These are phyloP conservation scores for Drosophila acutilabella DNA, from an alignment of 2,888 invertebrate species.

Conservation along the genomic window DNA sequence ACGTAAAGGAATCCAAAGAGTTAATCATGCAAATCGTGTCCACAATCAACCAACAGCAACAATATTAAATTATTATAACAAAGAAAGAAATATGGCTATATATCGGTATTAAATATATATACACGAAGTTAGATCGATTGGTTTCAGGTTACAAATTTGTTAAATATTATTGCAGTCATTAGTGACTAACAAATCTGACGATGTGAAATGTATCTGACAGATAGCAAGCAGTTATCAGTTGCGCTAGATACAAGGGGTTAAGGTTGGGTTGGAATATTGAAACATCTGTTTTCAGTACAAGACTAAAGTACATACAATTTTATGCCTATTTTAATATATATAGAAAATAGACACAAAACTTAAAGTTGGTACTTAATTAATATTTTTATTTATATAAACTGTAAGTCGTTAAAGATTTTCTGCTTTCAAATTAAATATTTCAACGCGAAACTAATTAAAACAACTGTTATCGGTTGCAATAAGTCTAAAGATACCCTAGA, in stretches of 20 bases:
- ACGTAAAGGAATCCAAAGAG: slow-evolving; percentile 44
- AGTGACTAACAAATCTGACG: slow-evolving; percentile 4
- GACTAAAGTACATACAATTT: no score
- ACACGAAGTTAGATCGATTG: slow-evolving; percentile 44
- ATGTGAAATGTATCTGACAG: slow-evolving; percentile 1
- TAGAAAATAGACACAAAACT: no score
- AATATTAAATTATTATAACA: slow-evolving; percentile 12
- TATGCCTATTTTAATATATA: no score
- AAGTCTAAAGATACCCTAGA: background rate
- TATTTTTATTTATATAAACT: background rate
- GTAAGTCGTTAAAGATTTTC: background rate
- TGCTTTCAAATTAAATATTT: background rate
- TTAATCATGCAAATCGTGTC: slow-evolving; percentile 70
- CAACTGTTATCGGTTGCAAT: slow-evolving; percentile 19
- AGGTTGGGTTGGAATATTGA: no score
- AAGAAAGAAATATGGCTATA: slow-evolving; percentile 27
- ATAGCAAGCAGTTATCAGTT: slow-evolving; percentile 1
- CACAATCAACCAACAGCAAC: slow-evolving; percentile 28
- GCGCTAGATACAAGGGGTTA: slow-evolving; percentile 1
- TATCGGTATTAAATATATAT: slow-evolving; percentile 2
- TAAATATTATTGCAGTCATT: slow-evolving; percentile 27
- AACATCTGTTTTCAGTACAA: no score
- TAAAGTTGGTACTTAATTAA: no score
- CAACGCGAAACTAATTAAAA: background rate
- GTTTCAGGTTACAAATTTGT: slow-evolving; percentile 39